These are phyloP conservation scores for Trachurus trachurus DNA, from an alignment of 2,797 vertebrate genomes.

Conservation along the genomic window DNA sequence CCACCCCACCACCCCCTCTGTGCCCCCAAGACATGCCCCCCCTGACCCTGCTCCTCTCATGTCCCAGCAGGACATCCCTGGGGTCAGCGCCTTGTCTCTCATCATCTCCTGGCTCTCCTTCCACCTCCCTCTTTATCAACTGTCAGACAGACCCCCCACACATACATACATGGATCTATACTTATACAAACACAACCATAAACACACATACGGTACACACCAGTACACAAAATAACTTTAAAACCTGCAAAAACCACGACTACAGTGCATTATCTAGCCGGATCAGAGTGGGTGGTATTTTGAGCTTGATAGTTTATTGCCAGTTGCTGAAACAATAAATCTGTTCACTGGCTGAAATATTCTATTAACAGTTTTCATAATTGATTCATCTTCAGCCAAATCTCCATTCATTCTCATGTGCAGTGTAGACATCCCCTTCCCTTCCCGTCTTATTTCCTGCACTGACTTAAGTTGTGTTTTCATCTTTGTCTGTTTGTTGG, in stretches of 20 bases:
- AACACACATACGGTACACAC: background rate
- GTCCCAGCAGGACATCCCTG: slow-evolving; percentile 70
- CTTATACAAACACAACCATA: slow-evolving; percentile 38
- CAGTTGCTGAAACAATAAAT: too few species aligned
- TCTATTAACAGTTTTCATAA: background rate
- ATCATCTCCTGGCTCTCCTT: slow-evolving; percentile 63
- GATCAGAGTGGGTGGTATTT: background rate
- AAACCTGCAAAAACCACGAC: background rate
- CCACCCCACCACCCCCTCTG: background rate
- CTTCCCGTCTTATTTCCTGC: background rate
- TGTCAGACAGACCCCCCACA: slow-evolving; percentile 65
- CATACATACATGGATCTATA: background rate
- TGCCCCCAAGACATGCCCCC: slow-evolving; percentile 41
- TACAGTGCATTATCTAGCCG: background rate
- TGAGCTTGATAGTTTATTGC: background rate
- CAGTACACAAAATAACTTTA: background rate
- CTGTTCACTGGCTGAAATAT: too few species aligned
- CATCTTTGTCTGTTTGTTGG: background rate
- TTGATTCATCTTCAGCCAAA: background rate
- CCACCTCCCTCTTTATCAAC: slow-evolving; percentile 50
- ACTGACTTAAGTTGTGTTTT: too few species aligned
- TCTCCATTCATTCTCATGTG: background rate
- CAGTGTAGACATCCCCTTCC: too few species aligned
- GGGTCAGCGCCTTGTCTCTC: slow-evolving; percentile 74
- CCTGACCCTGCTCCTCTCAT: slow-evolving; percentile 64